phyloP scores from a whole-genome alignment of 2,113 vertebrate species.

The Turnix velox region DNA sequence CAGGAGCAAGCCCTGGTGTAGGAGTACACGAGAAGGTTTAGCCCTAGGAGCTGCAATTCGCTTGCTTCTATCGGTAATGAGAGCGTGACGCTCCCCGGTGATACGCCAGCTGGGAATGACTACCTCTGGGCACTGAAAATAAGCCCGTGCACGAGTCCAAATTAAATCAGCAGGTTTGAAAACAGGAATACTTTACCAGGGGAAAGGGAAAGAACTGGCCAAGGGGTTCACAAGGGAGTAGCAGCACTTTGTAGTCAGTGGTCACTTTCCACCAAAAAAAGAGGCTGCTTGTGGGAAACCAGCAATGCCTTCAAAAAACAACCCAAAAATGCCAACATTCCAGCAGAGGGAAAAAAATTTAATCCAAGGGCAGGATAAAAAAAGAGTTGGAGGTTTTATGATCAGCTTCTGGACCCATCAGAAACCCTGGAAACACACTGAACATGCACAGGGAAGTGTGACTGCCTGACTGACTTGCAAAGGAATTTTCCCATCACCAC shows the following conservation, averaged over 20 bases:
- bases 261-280: neutral
- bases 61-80: neutral
- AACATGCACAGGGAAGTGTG: fast-evolving
- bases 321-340: neutral
- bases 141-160: neutral
- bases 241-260: neutral
- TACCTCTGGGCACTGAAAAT: neutral
- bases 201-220: neutral
- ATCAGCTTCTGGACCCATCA: neutral
- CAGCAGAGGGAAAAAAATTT: neutral
- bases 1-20: neutral
- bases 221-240: fast-evolving
- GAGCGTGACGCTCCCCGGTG: neutral
- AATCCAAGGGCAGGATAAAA: neutral
- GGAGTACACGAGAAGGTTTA: neutral
- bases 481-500: neutral
- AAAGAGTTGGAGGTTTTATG: neutral
- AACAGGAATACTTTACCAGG: fast-evolving
- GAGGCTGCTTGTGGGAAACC: neutral
- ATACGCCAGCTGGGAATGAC: neutral
- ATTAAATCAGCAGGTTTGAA: neutral
- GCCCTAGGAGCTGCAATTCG: neutral
- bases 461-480: neutral
- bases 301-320: neutral
- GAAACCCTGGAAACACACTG: neutral